Evolutionary conservation across 2,888 invertebrate genomes (phyloP).

Genomic region (Leptopilina myrica): DNA sequence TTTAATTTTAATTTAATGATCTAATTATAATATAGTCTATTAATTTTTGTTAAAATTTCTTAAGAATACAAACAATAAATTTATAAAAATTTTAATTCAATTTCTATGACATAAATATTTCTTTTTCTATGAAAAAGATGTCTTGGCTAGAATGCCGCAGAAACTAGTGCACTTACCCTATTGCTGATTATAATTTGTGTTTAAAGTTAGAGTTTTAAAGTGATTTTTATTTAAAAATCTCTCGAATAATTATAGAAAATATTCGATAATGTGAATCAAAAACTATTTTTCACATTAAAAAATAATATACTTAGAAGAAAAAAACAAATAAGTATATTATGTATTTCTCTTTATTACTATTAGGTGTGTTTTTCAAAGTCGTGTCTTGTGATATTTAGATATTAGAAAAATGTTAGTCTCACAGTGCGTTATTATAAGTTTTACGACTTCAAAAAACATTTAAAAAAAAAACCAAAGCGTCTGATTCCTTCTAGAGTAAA

Average conservation of each 20-base stretch:
- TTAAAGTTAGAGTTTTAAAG: not conserved
- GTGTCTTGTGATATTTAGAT: constrained; percentile 37
- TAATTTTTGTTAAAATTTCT: no score
- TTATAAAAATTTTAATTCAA: no score
- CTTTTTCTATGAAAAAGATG: no score
- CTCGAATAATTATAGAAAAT: no score
- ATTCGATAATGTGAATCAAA: not conserved
- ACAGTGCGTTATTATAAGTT: constrained; percentile 32
- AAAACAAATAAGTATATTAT: not conserved
- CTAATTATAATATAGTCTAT: no score
- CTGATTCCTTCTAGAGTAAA: constrained; percentile 56
- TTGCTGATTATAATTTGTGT: not conserved
- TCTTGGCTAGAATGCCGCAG: no score
- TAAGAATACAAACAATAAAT: no score
- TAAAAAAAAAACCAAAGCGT: constrained; percentile 58
- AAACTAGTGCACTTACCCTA: no score
- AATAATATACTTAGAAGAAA: not conserved
- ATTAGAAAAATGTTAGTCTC: constrained; percentile 19
- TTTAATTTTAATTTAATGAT: no score
- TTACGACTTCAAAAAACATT: constrained; percentile 53
- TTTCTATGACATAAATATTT: no score
- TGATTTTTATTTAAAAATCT: not conserved
- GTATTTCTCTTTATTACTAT: constrained; percentile 15
- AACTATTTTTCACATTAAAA: constrained; percentile 26
- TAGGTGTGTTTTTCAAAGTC: constrained; percentile 30